Evolutionary conservation across 2,113 vertebrate species (phyloP).

Genomic region (Polypterus bichir): DNA sequence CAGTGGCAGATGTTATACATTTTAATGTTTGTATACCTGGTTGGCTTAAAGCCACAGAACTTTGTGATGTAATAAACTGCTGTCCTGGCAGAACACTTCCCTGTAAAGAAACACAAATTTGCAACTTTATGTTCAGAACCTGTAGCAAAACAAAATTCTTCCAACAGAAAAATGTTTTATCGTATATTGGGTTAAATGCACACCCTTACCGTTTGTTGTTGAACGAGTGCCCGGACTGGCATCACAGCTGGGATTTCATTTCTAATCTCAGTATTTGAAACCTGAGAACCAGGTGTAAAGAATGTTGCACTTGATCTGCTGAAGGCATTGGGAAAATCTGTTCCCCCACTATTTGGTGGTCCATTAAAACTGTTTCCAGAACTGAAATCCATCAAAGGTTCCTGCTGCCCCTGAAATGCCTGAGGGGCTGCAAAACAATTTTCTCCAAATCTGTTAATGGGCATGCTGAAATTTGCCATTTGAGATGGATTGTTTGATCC

Average conservation of each 20-base stretch:
- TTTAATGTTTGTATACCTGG: slow-evolving; percentile 44
- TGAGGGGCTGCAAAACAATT: slow-evolving; percentile 55
- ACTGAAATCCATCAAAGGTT: slow-evolving; percentile 43
- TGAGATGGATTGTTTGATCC: slow-evolving; percentile 53
- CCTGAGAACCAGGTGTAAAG: slow-evolving; percentile 64
- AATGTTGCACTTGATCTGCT: slow-evolving; percentile 56
- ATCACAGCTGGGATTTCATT: slow-evolving; percentile 37
- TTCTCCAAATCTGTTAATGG: slow-evolving; percentile 57
- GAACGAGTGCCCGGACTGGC: slow-evolving; percentile 42
- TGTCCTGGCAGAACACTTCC: slow-evolving; percentile 44
- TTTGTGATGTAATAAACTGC: slow-evolving; percentile 61
- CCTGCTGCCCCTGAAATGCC: slow-evolving; percentile 56
- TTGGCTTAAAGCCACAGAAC: slow-evolving; percentile 60
- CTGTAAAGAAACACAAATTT: too few relatives aligned
- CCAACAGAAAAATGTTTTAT: too few relatives aligned
- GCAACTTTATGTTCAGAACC: too few relatives aligned
- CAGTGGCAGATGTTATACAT: neutral
- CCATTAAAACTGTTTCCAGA: slow-evolving; percentile 53
- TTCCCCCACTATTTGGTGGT: slow-evolving; percentile 49
- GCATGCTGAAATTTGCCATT: slow-evolving; percentile 44
- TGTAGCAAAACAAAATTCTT: too few relatives aligned
- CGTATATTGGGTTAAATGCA: neutral
- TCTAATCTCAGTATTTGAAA: slow-evolving; percentile 51
- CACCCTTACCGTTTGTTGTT: slow-evolving; percentile 61
- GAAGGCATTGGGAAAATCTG: slow-evolving; percentile 50